Conservation (phyloP, 92 coral and sea anemone species). For the Porites divaricata region DNA sequence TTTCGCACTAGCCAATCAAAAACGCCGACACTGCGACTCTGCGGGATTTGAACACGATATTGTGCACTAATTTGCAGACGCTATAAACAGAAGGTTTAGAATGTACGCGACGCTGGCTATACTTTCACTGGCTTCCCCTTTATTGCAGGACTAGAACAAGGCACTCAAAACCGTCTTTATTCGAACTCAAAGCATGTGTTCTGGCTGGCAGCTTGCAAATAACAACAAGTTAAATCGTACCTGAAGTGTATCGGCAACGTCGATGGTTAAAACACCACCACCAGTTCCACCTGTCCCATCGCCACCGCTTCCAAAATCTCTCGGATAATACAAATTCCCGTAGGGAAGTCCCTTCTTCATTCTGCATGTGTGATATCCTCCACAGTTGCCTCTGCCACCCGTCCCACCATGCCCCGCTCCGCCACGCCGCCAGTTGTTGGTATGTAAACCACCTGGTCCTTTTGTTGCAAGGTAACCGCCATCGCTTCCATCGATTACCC, state of each 20-base stretch:
- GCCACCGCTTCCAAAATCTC: constrained; percentile 95
- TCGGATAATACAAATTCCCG: constrained; percentile 83
- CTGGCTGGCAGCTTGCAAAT: no score
- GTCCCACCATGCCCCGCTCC: constrained; percentile 99
- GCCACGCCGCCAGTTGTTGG: constrained; percentile 83
- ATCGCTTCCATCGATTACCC: constrained; percentile 70
- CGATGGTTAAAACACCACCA: constrained; percentile 83
- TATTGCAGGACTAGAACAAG: no score
- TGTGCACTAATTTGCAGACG: no score
- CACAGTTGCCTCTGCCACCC: constrained; percentile 89
- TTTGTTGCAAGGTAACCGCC: constrained; percentile 78
- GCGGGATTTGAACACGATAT: no score
- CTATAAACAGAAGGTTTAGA: no score
- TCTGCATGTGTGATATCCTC: constrained; percentile 83
- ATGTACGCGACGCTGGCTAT: no score
- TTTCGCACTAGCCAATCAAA: no score
- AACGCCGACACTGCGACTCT: no score
- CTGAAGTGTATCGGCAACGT: constrained; percentile 77
- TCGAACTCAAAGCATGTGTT: no score
- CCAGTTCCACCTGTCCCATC: constrained; percentile 95
- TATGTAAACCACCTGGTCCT: constrained; percentile 87
- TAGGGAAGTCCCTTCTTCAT: constrained; percentile 88
- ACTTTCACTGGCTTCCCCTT: no score
- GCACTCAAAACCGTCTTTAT: no score
- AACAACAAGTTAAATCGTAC: constrained; percentile 35